phyloP scores from a whole-genome alignment of 2,113 vertebrate species.

The Pangasianodon hypophthalmus region DNA sequence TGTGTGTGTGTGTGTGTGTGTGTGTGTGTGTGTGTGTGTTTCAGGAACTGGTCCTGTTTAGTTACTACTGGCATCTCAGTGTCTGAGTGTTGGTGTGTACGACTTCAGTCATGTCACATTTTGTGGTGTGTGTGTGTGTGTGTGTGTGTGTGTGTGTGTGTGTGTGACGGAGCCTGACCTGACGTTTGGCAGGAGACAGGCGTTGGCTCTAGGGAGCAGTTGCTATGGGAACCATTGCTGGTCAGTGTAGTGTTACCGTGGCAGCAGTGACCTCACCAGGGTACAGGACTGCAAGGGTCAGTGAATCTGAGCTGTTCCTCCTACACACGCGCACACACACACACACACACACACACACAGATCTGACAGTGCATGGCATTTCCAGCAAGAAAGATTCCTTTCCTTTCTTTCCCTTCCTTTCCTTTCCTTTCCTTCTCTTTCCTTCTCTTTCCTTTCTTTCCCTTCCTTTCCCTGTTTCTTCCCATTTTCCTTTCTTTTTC shows the following conservation, averaged over 20 bases:
- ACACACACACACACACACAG: conserved; percentile 32
- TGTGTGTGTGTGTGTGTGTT: conserved; percentile 10
- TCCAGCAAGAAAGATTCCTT: neutral
- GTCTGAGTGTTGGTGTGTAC: neutral
- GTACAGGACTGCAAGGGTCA: conserved; percentile 62
- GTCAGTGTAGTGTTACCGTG: conserved; percentile 79
- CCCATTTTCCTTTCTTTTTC: neutral
- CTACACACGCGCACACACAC: conserved; percentile 27
- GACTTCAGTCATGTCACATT: neutral
- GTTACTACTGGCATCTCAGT: neutral
- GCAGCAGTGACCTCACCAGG: conserved; percentile 67
- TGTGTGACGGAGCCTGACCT: conserved; percentile 51
- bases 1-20: conserved; percentile 4
- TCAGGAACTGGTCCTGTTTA: neutral
- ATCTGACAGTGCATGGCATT: neutral
- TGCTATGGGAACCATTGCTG: conserved; percentile 71
- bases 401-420: neutral
- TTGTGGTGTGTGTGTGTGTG: conserved; percentile 7
- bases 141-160: conserved; percentile 28
- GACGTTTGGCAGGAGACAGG: conserved; percentile 47
- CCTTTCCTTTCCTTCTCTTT: neutral
- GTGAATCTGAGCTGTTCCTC: conserved; percentile 50
- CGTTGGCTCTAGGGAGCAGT: conserved; percentile 67
- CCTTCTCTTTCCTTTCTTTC: rapidly evolving
- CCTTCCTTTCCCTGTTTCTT: no score